Base-by-base conservation (phyloP, 1,140 invertebrate species). In the Globodera rostochiensis region DNA sequence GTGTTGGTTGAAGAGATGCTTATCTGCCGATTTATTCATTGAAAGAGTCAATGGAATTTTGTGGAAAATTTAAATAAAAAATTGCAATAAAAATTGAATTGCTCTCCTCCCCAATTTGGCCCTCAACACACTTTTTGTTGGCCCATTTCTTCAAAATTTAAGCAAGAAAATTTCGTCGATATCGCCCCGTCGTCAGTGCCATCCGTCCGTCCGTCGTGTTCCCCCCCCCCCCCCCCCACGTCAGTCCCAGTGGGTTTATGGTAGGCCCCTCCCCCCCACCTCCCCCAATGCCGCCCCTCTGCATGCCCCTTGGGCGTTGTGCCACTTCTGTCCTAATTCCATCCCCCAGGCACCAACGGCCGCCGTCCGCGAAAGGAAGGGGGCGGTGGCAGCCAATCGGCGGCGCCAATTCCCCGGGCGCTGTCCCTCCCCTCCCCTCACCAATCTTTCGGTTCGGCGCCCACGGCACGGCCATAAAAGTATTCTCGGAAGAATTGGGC, bases 401-500 rank as follows among this genome's bases (percentile, higher is more conserved):
- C 69, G 76, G 76, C 69, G 76, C 76, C 76, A 78, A 78, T 78
- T 78, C 76, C 76, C 46, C 64, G 64, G 74, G 25, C 76, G 64
- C 6, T 50, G 50, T 50, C 74, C 76, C 47, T 78, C 9, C 69
- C 36, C 36, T n/a, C 3, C 6, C 19, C 21, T 21, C 11, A 67
- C 11, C 49, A 47, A 47, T n/a, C 47, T 6, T 45, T 46, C 46
- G 25, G n/a, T 57, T 47, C 9, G 19, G 6, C 46, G 47, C 7
- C 50, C 4, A 60, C 76, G 69, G 21, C 25, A 60, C 46, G n/a
- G 25, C 64, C 64, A 78, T 78, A 69, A 78, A 78, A 78, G 76
- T 64, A 78, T 78, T 78, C 76, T 78, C 76, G 76, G 21, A 78
- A 78, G 76, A 64, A 78, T 78, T 78, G 69, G 57, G 64, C 76